These are phyloP conservation scores for Drosophila asahinai DNA, from an alignment of 1,140 invertebrate species.

Conservation along the genomic window DNA sequence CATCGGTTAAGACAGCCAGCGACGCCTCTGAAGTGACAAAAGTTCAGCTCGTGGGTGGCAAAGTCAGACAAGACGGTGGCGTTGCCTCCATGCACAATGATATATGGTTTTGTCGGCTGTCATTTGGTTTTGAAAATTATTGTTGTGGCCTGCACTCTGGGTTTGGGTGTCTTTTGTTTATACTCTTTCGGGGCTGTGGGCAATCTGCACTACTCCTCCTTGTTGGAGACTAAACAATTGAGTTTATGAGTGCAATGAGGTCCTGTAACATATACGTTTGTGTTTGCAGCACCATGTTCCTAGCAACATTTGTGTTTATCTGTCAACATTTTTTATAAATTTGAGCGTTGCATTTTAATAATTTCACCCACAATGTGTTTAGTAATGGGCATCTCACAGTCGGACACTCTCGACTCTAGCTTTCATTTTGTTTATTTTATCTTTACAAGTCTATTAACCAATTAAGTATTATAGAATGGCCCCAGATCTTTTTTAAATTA, in stretches of 20 bases:
- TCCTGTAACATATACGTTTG: too few relatives aligned
- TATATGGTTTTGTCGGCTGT: constrained; percentile 81
- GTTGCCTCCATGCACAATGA: constrained; percentile 70
- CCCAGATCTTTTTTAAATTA: neutral
- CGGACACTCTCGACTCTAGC: too few relatives aligned
- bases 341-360: too few relatives aligned
- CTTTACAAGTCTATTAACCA: neutral
- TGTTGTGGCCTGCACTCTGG: constrained; percentile 73
- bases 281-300: too few relatives aligned
- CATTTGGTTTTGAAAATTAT: constrained; percentile 82
- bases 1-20: constrained; percentile 71
- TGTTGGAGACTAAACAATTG: neutral
- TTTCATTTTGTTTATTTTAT: too few relatives aligned
- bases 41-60: constrained; percentile 81
- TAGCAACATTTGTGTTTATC: too few relatives aligned
- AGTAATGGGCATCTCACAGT: too few relatives aligned
- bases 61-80: constrained; percentile 66
- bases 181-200: constrained; percentile 10
- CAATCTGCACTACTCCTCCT: neutral
- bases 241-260: too few relatives aligned
- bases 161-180: constrained; percentile 47
- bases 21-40: constrained; percentile 78
- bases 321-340: too few relatives aligned
- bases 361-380: too few relatives aligned
- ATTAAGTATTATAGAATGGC: neutral